Evolutionary conservation across 1,140 invertebrate species (phyloP).

Genomic region (Latrodectus geometricus): DNA sequence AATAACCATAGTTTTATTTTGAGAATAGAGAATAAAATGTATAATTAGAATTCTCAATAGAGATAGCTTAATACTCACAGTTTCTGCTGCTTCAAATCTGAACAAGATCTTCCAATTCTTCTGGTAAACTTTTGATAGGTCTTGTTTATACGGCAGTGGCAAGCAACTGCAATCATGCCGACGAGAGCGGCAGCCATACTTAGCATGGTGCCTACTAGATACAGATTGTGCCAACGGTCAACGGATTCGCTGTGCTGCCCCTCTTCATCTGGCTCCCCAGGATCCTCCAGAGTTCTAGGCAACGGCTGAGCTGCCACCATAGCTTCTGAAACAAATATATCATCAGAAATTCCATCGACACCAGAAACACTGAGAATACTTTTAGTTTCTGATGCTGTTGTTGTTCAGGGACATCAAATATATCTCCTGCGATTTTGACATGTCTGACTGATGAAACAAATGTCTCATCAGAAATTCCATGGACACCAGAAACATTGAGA

Average conservation of each 20-base stretch:
- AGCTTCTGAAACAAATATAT: conserved; percentile 19
- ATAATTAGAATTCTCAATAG: background rate
- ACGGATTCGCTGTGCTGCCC: conserved; percentile 2
- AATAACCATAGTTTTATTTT: too few relatives aligned
- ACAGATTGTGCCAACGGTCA: conserved; percentile 79
- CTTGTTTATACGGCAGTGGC: conserved; percentile 78
- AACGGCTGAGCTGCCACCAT: conserved; percentile 49
- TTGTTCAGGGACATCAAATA: too few relatives aligned
- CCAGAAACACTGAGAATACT: background rate
- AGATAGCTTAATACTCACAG: conserved; percentile 36
- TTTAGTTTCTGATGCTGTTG: too few relatives aligned
- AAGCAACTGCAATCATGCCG: conserved; percentile 77
- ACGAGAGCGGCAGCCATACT: conserved; percentile 78
- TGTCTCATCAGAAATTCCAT: background rate
- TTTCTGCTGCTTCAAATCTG: conserved; percentile 62
- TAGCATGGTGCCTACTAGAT: conserved; percentile 79
- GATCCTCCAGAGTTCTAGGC: conserved; percentile 50
- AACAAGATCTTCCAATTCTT: conserved; percentile 57
- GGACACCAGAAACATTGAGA: background rate
- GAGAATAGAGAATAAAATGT: too few relatives aligned
- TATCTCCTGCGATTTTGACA: too few relatives aligned
- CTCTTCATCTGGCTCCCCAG: conserved; percentile 35
- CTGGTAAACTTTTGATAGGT: conserved; percentile 74
- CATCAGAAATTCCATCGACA: too few relatives aligned
- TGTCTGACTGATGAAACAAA: too few relatives aligned